phyloP scores from a whole-genome alignment of 92 coral and sea anemone genomes.

The Actinostola sp. region DNA sequence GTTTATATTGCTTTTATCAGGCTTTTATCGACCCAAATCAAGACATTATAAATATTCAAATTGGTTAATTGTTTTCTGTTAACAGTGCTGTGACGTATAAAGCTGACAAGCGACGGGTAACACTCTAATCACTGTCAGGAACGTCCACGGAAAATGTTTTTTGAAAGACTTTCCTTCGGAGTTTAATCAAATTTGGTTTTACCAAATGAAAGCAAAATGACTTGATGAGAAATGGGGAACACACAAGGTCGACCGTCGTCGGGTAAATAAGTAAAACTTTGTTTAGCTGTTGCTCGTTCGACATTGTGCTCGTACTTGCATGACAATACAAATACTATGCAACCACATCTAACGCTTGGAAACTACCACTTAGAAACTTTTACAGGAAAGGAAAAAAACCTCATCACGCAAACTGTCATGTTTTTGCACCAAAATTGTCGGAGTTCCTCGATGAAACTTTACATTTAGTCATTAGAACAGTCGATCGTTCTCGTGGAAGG shows the following conservation, averaged over 20 bases:
- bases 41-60: slow-evolving; percentile 29
- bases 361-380: slow-evolving; percentile 14
- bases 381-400: not conserved
- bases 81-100: slow-evolving; percentile 48
- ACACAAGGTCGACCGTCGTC: slow-evolving; percentile 57
- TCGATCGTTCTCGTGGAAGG: not conserved
- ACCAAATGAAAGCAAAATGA: slow-evolving; percentile 10
- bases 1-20: too few species aligned
- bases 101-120: slow-evolving; percentile 13
- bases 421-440: too few species aligned
- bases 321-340: slow-evolving; percentile 38
- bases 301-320: slow-evolving; percentile 18
- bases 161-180: slow-evolving; percentile 1
- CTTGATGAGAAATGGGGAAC: slow-evolving; percentile 50
- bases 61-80: slow-evolving; percentile 46
- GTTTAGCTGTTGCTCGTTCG: not conserved
- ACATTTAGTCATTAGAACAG: not conserved
- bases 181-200: not conserved
- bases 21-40: slow-evolving; percentile 1
- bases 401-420: too few species aligned
- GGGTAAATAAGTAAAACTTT: slow-evolving; percentile 49
- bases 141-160: slow-evolving; percentile 15
- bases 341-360: slow-evolving; percentile 16
- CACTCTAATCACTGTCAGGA: too few species aligned
- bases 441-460: too few species aligned